Evolutionary conservation across 2,888 invertebrate species (phyloP).

Genomic region (Dysmachus trigonus): DNA sequence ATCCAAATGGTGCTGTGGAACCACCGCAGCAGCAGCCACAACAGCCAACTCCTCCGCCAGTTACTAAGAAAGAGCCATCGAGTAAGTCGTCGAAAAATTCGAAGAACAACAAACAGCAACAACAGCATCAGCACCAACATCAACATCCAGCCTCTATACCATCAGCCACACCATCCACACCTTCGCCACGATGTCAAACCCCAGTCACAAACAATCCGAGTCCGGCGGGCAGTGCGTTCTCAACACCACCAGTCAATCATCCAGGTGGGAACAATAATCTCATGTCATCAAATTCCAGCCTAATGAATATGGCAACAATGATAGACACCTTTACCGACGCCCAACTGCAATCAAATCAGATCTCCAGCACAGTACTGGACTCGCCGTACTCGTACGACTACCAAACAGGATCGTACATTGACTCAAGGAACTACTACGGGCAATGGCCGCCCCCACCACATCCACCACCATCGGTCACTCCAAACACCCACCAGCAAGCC

Average conservation of each 20-base stretch:
- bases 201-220: conserved; percentile 69
- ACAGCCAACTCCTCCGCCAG: conserved; percentile 52
- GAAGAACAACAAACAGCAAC: conserved; percentile 56
- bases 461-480: conserved; percentile 66
- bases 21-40: conserved; percentile 49
- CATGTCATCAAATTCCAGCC: conserved; percentile 66
- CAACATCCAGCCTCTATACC: conserved; percentile 55
- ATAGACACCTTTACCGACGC: conserved; percentile 80
- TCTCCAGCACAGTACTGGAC: conserved; percentile 84
- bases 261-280: conserved; percentile 60
- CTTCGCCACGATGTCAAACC: conserved; percentile 62
- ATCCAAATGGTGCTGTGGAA: conserved; percentile 53
- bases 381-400: conserved; percentile 73
- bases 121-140: conserved; percentile 53
- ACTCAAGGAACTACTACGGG: conserved; percentile 73
- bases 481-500: conserved; percentile 59
- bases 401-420: conserved; percentile 67
- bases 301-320: conserved; percentile 80
- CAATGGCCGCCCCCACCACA: conserved; percentile 69
- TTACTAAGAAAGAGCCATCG: conserved; percentile 55
- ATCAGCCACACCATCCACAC: conserved; percentile 57
- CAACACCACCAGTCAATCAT: conserved; percentile 63
- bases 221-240: conserved; percentile 66
- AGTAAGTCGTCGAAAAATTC: conserved; percentile 43
- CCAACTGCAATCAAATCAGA: conserved; percentile 84